A percentile compares a stretch with the other conserved stretches of the same genome.
Evolutionary conservation across 2,888 invertebrate genomes (phyloP).

Genomic region (Willowsia nigromaculata): DNA sequence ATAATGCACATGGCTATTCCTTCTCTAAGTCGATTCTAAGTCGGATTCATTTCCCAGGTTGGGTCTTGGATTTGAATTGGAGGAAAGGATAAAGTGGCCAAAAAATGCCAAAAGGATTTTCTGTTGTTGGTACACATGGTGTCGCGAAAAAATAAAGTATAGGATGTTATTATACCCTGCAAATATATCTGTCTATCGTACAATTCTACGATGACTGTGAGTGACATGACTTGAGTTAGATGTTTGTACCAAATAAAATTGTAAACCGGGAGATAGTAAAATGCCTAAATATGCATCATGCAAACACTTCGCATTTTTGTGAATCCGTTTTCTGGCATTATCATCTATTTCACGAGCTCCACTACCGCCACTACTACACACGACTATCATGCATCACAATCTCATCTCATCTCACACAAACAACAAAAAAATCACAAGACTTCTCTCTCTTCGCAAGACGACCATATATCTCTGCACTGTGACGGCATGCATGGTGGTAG

Average conservation of each 20-base stretch:
- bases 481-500: neutral
- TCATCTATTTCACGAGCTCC: neutral
- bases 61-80: neutral
- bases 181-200: neutral
- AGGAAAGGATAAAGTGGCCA: neutral
- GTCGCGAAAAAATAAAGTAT: neutral
- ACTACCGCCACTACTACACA: neutral
- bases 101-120: neutral
- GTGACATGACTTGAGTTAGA: neutral
- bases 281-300: constrained; percentile 22
- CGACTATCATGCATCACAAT: neutral
- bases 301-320: constrained; percentile 23
- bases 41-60: neutral
- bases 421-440: constrained; percentile 21
- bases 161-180: neutral
- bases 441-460: neutral
- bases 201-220: neutral
- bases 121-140: neutral
- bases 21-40: neutral
- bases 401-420: neutral
- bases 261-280: neutral
- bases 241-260: constrained; percentile 2
- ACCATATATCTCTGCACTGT: neutral
- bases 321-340: constrained; percentile 18
- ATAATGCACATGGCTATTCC: neutral